These are phyloP conservation scores for Elymnias hypermnestra DNA, from an alignment of 1,140 invertebrate species.

Conservation along the genomic window DNA sequence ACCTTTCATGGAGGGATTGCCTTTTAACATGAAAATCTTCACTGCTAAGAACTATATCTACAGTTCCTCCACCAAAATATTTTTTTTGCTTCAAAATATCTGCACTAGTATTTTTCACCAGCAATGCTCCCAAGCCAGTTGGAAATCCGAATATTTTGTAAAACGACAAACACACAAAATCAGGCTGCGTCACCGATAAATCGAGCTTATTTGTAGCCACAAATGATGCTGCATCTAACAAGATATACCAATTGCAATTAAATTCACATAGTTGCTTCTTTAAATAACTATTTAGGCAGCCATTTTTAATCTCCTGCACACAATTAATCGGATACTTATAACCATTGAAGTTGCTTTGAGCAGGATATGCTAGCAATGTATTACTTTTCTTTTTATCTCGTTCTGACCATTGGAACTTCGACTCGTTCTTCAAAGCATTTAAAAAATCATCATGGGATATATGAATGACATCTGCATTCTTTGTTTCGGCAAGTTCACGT, in stretches of 20 bases:
- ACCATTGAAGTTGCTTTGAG: conserved; percentile 96
- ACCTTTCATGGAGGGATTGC: conserved; percentile 83
- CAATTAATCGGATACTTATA: conserved; percentile 89
- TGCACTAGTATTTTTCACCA: conserved; percentile 84
- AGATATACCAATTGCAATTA: conserved; percentile 83
- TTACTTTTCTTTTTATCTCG: conserved; percentile 32
- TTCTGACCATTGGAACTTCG: conserved; percentile 14
- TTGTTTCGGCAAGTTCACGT: conserved; percentile 80
- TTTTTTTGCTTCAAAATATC: conserved; percentile 80
- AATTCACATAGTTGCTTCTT: conserved; percentile 44
- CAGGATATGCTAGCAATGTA: conserved; percentile 91
- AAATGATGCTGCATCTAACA: conserved; percentile 92
- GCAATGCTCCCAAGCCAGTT: conserved; percentile 92
- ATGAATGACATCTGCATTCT: conserved; percentile 72
- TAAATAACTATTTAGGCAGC: conserved; percentile 73
- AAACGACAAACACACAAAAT: conserved; percentile 95
- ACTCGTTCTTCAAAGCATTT: conserved; percentile 50
- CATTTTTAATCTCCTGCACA: conserved; percentile 81
- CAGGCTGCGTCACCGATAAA: conserved; percentile 83
- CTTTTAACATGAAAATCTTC: conserved; percentile 83
- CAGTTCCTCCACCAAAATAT: conserved; percentile 96
- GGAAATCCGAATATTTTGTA: conserved; percentile 99
- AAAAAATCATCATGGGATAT: conserved; percentile 75
- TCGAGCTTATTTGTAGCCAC: conserved; percentile 88
- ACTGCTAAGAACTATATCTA: conserved; percentile 86